Base-by-base conservation (phyloP, 2,888 invertebrate genomes). In the Hetaerina titia region DNA sequence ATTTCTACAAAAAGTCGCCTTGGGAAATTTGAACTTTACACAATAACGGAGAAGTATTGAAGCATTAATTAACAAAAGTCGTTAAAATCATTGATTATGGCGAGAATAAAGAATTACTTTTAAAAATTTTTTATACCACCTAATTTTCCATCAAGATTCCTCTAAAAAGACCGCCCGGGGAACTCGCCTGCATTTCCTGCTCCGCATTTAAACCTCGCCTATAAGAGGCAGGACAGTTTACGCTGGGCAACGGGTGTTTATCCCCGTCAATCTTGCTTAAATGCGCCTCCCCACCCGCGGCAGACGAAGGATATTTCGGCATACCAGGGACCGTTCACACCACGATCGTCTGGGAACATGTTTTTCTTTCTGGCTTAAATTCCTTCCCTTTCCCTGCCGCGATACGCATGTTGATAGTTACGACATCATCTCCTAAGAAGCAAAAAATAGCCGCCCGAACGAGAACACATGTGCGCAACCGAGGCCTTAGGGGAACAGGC, bases 371-470 rank as follows among this genome's bases (percentile, higher is more conserved):
- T 13, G 81, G 81, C 31, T 31, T 25, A 81, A 81, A 81, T 81
- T 81, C 31, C 81, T 81, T n/a, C 69, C 6, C 69, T 81, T 31
- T 31, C 81, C 81, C 81, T 22, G 0, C 81, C n/a, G 31, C 81
- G 81, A 81, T 81, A 81, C 81, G 81, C 81, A 31, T 81, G 31
- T 81, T 31, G 81, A 81, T 81, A 31, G 81, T 81, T 81, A 81
- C 81, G 81, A 81, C 81, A 81, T 81, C 81, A 81, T 81, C 81
- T 81, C 31, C 25, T 13, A 15, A 25, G 31, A 15, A 81, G 81
- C 81, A 81, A 81, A 81, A 81, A 81, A 81, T 81, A 81, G 81
- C 25, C 81, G 81, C 22, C 45, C 81, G 31, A 81, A 25, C 31
- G 81, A 31, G 81, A 81, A 31, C 81, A 81, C 81, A 81, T 81